Conservation (phyloP, 2,888 invertebrate species). For the Eristalis tenax region DNA sequence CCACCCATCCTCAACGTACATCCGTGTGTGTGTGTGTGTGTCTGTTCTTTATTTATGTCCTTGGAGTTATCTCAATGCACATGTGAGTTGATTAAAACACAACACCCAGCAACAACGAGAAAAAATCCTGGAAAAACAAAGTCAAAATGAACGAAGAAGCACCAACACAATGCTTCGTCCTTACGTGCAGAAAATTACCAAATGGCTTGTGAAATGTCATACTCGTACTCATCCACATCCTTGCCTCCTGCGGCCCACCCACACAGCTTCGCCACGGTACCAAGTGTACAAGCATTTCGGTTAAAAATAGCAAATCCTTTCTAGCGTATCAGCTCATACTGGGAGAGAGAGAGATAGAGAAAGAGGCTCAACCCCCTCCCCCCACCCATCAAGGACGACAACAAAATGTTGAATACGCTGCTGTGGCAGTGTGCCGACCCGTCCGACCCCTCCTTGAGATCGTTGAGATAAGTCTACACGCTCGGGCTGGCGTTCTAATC, state of each 20-base stretch:
- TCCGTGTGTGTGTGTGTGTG: background rate
- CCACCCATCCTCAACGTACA: background rate
- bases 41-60: conserved; percentile 54
- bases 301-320: conserved; percentile 62
- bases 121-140: background rate
- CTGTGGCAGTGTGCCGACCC: background rate
- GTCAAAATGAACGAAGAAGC: conserved; percentile 8
- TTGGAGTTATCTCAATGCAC: conserved; percentile 51
- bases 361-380: no score
- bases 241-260: background rate
- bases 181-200: conserved; percentile 71
- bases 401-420: background rate
- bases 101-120: conserved; percentile 13
- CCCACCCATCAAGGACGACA: conserved; percentile 8
- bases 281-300: conserved; percentile 9
- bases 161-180: conserved; percentile 54
- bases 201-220: conserved; percentile 71
- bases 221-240: conserved; percentile 31
- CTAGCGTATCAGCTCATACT: conserved; percentile 45
- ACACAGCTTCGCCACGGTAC: conserved; percentile 2
- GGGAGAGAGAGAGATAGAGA: no score
- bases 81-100: conserved; percentile 64
- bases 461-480: background rate
- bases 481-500: conserved; percentile 59
- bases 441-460: background rate